A percentile compares a stretch with the other conserved stretches of the same genome.
Conservation (phyloP, 2,797 vertebrate species). For the Syncerus caffer region DNA sequence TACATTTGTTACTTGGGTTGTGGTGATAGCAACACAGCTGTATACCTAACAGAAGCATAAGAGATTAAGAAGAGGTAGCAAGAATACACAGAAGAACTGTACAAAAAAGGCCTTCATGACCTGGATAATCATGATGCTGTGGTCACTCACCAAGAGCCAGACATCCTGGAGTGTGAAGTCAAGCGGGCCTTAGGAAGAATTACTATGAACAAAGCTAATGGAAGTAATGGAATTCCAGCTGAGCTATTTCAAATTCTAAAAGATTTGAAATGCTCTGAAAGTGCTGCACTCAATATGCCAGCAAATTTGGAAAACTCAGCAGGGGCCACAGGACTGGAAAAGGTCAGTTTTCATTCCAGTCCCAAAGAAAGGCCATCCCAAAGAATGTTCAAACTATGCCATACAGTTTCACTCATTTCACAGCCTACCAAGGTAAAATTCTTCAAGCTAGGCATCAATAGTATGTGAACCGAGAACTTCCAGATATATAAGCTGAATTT, state of each 20-base stretch:
- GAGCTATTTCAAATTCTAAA: neutral
- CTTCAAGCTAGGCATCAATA: neutral
- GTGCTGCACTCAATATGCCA: neutral
- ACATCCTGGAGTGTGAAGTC: neutral
- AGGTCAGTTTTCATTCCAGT: neutral
- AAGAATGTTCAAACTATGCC: neutral
- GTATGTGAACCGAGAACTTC: neutral
- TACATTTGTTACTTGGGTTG: neutral
- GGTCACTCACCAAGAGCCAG: neutral
- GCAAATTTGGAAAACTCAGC: neutral
- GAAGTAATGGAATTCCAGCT: neutral
- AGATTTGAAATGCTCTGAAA: neutral
- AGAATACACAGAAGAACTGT: neutral
- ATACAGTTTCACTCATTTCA: neutral
- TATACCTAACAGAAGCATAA: neutral
- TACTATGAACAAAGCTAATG: neutral
- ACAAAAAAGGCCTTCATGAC: neutral
- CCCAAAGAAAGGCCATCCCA: neutral
- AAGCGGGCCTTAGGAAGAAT: neutral
- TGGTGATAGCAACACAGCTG: neutral
- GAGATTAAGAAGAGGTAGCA: neutral
- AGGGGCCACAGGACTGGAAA: neutral
- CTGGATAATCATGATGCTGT: neutral
- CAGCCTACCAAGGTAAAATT: neutral
- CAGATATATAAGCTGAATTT: neutral